Base-by-base conservation (phyloP, 92 coral and sea anemone genomes). In the Anthopleura xanthogrammica region DNA sequence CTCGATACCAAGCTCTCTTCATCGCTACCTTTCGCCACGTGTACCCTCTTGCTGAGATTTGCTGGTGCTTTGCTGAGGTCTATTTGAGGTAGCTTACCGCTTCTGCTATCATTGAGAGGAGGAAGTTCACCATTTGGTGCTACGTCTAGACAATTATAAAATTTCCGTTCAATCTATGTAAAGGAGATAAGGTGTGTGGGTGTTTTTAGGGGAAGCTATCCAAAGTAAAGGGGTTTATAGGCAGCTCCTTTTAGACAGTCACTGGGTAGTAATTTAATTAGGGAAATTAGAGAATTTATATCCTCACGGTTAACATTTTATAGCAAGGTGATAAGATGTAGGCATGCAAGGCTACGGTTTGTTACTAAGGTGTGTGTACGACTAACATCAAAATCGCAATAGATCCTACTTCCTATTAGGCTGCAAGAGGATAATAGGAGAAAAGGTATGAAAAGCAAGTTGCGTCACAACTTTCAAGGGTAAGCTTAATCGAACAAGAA, bases 1-100 rank as follows among this genome's bases (percentile, higher is more conserved):
- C 86, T 85, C 7, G 85, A 82, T 56, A 91, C 89, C 88, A 91
- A 42, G 12, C 77, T 77, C 52, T 88, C 94, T 78, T 91, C 92
- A 1, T 82, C 85, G 68, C 92, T 88, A 5, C 94, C 94, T 19
- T 90, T 89, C 3, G 82, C 64, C 76, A 91, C 92, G 23, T 85
- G 88, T 13, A 91, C 42, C 16, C 91, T 84, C 82, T 85, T 88
- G 75, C 83, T 83, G 24, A 91, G 85, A 43, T 91, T 90, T 77
- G 94, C 75, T 2, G 77, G 80, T 52, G 84, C 64, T 54, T 52
- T 85, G 12, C 77, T 50, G 68, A 65, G 80, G 75, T 82, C 88
- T 20, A 88, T 82, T 71, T 91, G 85, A 42, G 97, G 90, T 82
- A 86, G 77, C 54, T 60, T 76, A 57, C 87, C 87, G 46, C 58